These are phyloP conservation scores for Entelurus aequoreus DNA, from an alignment of 2,113 vertebrate species.

Conservation along the genomic window DNA sequence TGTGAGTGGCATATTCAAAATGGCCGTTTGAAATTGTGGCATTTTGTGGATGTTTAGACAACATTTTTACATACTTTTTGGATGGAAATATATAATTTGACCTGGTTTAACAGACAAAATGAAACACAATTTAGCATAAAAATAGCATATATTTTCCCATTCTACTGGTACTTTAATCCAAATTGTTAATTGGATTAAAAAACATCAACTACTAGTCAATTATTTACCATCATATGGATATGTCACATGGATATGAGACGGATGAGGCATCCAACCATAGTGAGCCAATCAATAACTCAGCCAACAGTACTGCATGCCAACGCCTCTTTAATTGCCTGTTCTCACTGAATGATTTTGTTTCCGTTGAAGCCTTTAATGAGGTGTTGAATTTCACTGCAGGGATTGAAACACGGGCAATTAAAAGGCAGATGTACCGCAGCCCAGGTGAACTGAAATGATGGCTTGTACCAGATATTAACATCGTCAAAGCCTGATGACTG, in stretches of 20 bases:
- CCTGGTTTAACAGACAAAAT: too few relatives aligned
- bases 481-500: constrained; percentile 16
- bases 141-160: too few relatives aligned
- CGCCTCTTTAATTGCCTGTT: constrained; percentile 58
- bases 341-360: constrained; percentile 46
- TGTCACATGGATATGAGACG: constrained; percentile 11
- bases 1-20: too few relatives aligned
- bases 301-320: constrained; percentile 49
- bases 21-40: too few relatives aligned
- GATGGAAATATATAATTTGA: too few relatives aligned
- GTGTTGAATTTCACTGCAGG: constrained; percentile 54
- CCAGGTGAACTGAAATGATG: constrained; percentile 33
- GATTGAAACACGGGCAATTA: constrained; percentile 55
- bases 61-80: too few relatives aligned
- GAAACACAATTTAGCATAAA: too few relatives aligned
- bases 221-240: background rate
- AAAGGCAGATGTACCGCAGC: constrained; percentile 38
- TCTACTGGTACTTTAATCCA: background rate
- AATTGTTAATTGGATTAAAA: constrained; percentile 1
- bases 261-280: constrained; percentile 28
- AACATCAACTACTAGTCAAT: background rate
- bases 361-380: constrained; percentile 56
- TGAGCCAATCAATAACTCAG: constrained; percentile 53
- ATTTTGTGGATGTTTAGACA: too few relatives aligned
- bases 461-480: constrained; percentile 27